Conservation (phyloP, 2,888 invertebrate genomes). For the Eremobia ochroleuca region DNA sequence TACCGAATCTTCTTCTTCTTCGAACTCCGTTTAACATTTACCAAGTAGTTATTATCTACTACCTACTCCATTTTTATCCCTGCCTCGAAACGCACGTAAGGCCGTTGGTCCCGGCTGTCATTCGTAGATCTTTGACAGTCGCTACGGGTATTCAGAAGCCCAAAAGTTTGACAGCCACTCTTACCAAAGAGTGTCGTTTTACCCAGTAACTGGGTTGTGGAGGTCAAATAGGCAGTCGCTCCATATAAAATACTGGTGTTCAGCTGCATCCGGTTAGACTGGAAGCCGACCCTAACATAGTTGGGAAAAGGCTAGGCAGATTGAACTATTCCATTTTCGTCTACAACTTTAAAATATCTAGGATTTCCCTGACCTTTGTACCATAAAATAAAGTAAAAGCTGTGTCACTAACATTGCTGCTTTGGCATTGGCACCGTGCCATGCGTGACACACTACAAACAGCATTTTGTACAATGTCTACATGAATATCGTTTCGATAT, state of each 20-base stretch:
- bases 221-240: not conserved
- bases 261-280: not conserved
- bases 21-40: not conserved
- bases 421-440: constrained; percentile 7
- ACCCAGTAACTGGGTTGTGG: not conserved
- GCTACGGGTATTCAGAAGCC: not conserved
- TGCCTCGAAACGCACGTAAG: not conserved
- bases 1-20: not conserved
- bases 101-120: too few relatives aligned
- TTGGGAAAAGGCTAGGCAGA: not conserved
- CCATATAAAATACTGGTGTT: not conserved
- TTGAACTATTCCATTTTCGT: not conserved
- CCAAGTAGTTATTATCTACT: not conserved
- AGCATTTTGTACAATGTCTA: constrained; percentile 10
- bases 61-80: not conserved
- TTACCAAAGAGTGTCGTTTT: not conserved
- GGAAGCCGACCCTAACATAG: not conserved
- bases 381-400: constrained; percentile 22
- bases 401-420: constrained; percentile 14
- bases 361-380: constrained; percentile 10
- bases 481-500: not conserved
- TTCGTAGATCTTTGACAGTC: too few relatives aligned
- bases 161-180: not conserved
- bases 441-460: constrained; percentile 7
- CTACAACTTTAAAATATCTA: not conserved